A percentile compares a stretch with the other conserved stretches of the same genome.
Conservation (phyloP, 1,140 invertebrate genomes). For the Drosophila ananassae region DNA sequence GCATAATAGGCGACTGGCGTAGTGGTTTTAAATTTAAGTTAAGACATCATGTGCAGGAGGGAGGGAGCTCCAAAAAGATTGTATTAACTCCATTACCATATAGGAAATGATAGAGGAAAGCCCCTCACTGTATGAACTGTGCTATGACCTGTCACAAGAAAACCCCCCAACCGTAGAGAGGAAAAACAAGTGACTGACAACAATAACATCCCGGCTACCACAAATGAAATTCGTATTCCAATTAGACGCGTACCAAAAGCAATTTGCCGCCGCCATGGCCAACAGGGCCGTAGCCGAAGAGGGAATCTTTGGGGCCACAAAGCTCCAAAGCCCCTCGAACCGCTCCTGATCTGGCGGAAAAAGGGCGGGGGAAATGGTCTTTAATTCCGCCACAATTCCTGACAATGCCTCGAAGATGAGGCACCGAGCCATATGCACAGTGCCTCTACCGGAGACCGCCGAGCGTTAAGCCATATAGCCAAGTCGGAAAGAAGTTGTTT, state of each 20-base stretch:
- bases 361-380: conserved; percentile 53
- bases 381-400: conserved; percentile 72
- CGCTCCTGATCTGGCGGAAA: background rate
- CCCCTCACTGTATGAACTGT: background rate
- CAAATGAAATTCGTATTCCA: conserved; percentile 74
- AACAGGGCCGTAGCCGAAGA: conserved; percentile 17
- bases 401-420: conserved; percentile 35
- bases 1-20: background rate
- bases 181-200: conserved; percentile 20
- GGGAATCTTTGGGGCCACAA: background rate
- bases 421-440: conserved; percentile 26
- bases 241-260: conserved; percentile 76
- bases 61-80: background rate
- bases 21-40: background rate
- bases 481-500: conserved; percentile 77
- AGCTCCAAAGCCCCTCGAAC: background rate
- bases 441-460: background rate
- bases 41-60: background rate
- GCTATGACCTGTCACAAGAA: conserved; percentile 66
- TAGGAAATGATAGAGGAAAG: background rate
- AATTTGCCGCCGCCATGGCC: conserved; percentile 60
- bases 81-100: background rate
- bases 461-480: conserved; percentile 14
- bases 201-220: conserved; percentile 21
- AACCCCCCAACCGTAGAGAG: conserved; percentile 22